These are phyloP conservation scores for Apaloderma vittatum DNA, from an alignment of 2,113 vertebrate species.

Conservation along the genomic window DNA sequence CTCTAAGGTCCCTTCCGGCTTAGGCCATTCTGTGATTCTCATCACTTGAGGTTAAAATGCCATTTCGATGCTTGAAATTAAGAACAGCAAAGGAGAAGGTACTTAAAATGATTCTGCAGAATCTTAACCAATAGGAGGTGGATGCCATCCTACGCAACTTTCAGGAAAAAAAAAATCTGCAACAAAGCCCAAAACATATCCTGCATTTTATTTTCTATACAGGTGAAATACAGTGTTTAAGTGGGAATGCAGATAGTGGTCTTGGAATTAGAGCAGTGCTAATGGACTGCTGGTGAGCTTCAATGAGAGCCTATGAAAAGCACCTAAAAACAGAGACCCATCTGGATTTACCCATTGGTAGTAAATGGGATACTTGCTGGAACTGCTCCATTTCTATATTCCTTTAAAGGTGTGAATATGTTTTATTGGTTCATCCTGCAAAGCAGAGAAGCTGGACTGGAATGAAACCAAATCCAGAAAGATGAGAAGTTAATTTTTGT, in stretches of 20 bases:
- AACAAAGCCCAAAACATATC: not conserved
- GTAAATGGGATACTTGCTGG: not conserved
- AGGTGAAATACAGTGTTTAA: not conserved
- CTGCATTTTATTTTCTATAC: not conserved
- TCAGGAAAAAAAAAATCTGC: not conserved
- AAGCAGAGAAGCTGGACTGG: not conserved
- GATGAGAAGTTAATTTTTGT: not conserved
- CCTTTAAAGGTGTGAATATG: not conserved
- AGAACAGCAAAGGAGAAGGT: not conserved
- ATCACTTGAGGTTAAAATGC: not conserved
- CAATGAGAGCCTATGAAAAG: not conserved
- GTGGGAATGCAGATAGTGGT: not conserved
- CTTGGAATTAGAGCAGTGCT: not conserved
- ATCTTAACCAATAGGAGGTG: accelerated
- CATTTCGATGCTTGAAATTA: not conserved
- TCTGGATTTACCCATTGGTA: not conserved
- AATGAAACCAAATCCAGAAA: not conserved
- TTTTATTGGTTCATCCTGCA: not conserved
- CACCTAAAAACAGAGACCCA: not conserved
- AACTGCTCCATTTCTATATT: not conserved
- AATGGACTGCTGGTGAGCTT: not conserved
- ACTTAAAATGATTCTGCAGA: not conserved
- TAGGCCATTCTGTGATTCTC: too few relatives aligned
- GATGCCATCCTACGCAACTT: not conserved
- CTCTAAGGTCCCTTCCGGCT: too few relatives aligned